Conservation (phyloP, 1,140 invertebrate genomes). For the Pissodes strobi region DNA sequence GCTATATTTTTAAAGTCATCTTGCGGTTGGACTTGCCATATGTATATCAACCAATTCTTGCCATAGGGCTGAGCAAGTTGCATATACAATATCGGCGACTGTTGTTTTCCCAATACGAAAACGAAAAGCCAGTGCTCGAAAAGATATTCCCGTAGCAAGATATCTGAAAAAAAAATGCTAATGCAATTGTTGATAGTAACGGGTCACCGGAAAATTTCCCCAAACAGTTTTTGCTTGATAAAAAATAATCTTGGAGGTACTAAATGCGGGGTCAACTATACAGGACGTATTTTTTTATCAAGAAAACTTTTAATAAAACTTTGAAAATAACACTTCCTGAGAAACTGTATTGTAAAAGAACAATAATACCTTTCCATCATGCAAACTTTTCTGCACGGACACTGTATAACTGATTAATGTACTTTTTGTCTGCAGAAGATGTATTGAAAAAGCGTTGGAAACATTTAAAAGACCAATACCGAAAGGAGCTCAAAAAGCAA, state of each 20-base stretch:
- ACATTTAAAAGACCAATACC: too few relatives aligned
- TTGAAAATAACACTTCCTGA: too few relatives aligned
- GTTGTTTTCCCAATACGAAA: slow-evolving; percentile 4
- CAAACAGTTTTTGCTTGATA: background rate
- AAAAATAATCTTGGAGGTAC: too few relatives aligned
- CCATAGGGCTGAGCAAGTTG: background rate
- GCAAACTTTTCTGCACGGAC: too few relatives aligned
- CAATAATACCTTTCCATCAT: too few relatives aligned
- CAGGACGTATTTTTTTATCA: too few relatives aligned
- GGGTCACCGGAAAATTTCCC: background rate
- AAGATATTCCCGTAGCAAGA: slow-evolving; percentile 5
- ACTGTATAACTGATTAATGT: too few relatives aligned
- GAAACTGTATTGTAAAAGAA: too few relatives aligned
- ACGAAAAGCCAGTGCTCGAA: background rate
- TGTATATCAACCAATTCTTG: slow-evolving; percentile 1
- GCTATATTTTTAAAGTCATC: background rate
- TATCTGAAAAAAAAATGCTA: slow-evolving; percentile 2
- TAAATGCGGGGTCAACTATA: too few relatives aligned
- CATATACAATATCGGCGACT: slow-evolving; percentile 7
- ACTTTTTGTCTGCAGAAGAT: background rate
- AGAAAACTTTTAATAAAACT: too few relatives aligned
- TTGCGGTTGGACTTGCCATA: background rate
- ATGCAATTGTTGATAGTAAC: background rate
- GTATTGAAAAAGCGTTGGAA: slow-evolving; percentile 7
- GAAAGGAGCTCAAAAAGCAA: slow-evolving; percentile 1